phyloP scores from a whole-genome alignment of 2,113 vertebrate species.

The Andinoacara biseriatus region DNA sequence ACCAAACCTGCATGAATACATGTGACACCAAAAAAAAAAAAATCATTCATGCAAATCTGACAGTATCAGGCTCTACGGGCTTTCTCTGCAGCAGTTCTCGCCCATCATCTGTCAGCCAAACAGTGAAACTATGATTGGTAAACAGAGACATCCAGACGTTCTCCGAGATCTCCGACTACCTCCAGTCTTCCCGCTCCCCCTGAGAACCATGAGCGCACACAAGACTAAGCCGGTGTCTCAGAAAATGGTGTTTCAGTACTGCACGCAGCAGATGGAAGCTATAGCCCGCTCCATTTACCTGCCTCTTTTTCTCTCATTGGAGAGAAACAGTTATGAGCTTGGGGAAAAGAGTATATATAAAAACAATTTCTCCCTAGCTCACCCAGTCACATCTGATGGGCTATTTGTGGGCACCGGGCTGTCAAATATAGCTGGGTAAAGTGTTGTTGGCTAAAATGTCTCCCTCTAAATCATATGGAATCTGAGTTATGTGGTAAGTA shows the following conservation, averaged over 20 bases:
- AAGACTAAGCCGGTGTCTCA: constrained; percentile 47
- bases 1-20: constrained; percentile 12
- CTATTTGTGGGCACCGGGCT: constrained; percentile 56
- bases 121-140: constrained; percentile 53
- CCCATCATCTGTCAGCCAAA: constrained; percentile 64
- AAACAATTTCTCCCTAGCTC: constrained; percentile 60
- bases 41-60: constrained; percentile 68
- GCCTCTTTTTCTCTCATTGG: constrained; percentile 58
- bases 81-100: constrained; percentile 32
- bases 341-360: constrained; percentile 52
- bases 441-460: constrained; percentile 54
- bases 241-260: constrained; percentile 37
- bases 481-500: constrained; percentile 50
- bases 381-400: constrained; percentile 64
- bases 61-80: constrained; percentile 56
- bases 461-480: constrained; percentile 64
- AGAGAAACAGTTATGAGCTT: constrained; percentile 64
- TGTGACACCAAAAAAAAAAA: constrained; percentile 17
- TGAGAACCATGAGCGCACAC: constrained; percentile 52
- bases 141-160: constrained; percentile 64
- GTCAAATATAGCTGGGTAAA: constrained; percentile 47
- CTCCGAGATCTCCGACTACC: constrained; percentile 49
- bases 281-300: constrained; percentile 69
- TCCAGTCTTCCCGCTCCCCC: constrained; percentile 31
- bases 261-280: constrained; percentile 70